A percentile compares a stretch with the other conserved stretches of the same genome.
Conservation (phyloP, 1,140 invertebrate genomes). For the Potamilus streckersoni region DNA sequence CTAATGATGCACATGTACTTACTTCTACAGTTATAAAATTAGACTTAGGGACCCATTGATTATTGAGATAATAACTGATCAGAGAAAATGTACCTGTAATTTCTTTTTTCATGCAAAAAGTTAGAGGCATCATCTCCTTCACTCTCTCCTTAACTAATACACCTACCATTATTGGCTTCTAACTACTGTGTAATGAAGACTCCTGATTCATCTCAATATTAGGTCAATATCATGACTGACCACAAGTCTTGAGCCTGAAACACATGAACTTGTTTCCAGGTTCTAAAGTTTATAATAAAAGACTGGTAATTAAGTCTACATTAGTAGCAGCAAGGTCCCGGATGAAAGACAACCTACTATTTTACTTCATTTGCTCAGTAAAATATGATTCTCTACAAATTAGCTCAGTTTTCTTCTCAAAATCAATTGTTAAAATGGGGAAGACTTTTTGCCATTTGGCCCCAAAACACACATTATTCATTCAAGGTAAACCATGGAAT, state of each 20-base stretch:
- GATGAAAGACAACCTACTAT: conserved; percentile 4
- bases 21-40: conserved; percentile 17
- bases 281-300: conserved; percentile 34
- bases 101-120: conserved; percentile 31
- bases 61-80: conserved; percentile 11
- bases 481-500: conserved; percentile 14
- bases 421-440: conserved; percentile 28
- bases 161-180: conserved; percentile 27
- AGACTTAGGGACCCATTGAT: conserved; percentile 7
- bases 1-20: conserved; percentile 4
- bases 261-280: conserved; percentile 10
- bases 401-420: conserved; percentile 17
- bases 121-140: conserved; percentile 8
- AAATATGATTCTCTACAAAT: conserved; percentile 12
- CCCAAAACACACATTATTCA: conserved; percentile 27
- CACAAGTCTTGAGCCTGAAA: conserved; percentile 3
- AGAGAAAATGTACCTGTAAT: conserved; percentile 23
- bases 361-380: conserved; percentile 18
- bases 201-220: conserved; percentile 2
- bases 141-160: conserved; percentile 26
- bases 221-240: too few relatives aligned
- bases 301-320: conserved; percentile 30
- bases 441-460: conserved; percentile 6
- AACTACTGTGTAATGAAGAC: conserved; percentile 19
- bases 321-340: conserved; percentile 31